A percentile compares a stretch with the other conserved stretches of the same genome.
phyloP scores from a whole-genome alignment of 1,140 invertebrate genomes.

The Coptotermes formosanus region DNA sequence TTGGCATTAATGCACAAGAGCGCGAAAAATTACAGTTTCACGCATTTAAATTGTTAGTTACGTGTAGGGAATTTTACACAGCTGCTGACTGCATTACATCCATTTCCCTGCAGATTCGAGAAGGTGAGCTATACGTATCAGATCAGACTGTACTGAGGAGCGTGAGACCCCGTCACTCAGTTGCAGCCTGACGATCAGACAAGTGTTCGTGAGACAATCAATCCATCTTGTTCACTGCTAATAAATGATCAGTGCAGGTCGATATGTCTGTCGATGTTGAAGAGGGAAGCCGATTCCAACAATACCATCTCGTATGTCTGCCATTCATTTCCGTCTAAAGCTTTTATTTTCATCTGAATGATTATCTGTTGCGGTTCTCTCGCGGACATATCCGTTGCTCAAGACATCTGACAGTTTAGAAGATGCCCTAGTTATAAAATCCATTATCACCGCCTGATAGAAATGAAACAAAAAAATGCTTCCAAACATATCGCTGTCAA shows the following conservation, averaged over 20 bases:
- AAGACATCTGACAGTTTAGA: too few relatives aligned
- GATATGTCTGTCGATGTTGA: background rate
- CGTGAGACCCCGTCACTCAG: background rate
- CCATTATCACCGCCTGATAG: too few relatives aligned
- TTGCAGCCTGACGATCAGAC: background rate
- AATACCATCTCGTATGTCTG: background rate
- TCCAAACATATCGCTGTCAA: too few relatives aligned
- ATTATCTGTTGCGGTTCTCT: background rate
- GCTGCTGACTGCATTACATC: too few relatives aligned
- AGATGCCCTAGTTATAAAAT: too few relatives aligned
- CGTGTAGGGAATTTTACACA: too few relatives aligned
- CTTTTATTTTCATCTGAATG: background rate
- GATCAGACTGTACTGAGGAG: background rate
- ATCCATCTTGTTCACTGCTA: conserved; percentile 18
- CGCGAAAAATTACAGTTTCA: too few relatives aligned
- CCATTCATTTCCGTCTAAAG: background rate
- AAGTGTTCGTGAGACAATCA: conserved; percentile 11
- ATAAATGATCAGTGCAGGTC: conserved; percentile 11
- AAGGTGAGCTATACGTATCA: background rate
- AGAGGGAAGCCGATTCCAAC: background rate
- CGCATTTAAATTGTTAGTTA: too few relatives aligned
- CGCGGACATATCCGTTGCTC: too few relatives aligned
- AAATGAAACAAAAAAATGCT: too few relatives aligned
- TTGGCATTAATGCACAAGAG: too few relatives aligned
- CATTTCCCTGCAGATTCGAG: too few relatives aligned